Evolutionary conservation across 2,797 vertebrate genomes (phyloP).

Genomic region (Pagetopsis macropterus): DNA sequence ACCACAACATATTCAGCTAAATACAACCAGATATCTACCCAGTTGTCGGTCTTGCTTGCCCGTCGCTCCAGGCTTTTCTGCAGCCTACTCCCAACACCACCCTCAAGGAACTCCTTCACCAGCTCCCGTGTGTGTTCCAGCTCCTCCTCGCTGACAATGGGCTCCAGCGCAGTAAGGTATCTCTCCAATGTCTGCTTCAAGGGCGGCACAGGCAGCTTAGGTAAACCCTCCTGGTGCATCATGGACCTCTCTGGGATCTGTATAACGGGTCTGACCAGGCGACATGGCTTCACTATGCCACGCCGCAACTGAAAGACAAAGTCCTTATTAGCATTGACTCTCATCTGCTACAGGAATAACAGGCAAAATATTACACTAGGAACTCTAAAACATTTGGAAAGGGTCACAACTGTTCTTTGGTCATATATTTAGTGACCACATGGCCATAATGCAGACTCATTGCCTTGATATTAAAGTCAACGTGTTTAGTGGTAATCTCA

Average conservation of each 20-base stretch:
- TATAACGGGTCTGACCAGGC: slow-evolving; percentile 82
- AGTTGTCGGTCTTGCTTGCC: slow-evolving; percentile 93
- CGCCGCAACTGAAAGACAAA: slow-evolving; percentile 72
- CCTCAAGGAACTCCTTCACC: slow-evolving; percentile 88
- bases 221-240: slow-evolving; percentile 90
- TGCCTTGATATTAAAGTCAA: not conserved
- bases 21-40: slow-evolving; percentile 83
- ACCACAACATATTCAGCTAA: slow-evolving; percentile 3
- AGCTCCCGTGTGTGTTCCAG: slow-evolving; percentile 87
- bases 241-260: slow-evolving; percentile 83
- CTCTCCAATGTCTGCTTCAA: slow-evolving; percentile 90
- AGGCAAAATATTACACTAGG: not conserved
- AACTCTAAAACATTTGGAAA: not conserved
- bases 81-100: slow-evolving; percentile 92
- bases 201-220: slow-evolving; percentile 89
- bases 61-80: slow-evolving; percentile 93
- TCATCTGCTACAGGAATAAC: not conserved
- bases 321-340: not conserved
- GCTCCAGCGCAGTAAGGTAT: slow-evolving; percentile 90
- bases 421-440: not conserved
- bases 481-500: not conserved
- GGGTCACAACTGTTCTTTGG: not conserved
- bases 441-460: not conserved
- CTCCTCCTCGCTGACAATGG: slow-evolving; percentile 91
- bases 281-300: slow-evolving; percentile 76